Evolutionary conservation across 2,113 vertebrate genomes (phyloP).

Genomic region (Myodes glareolus): DNA sequence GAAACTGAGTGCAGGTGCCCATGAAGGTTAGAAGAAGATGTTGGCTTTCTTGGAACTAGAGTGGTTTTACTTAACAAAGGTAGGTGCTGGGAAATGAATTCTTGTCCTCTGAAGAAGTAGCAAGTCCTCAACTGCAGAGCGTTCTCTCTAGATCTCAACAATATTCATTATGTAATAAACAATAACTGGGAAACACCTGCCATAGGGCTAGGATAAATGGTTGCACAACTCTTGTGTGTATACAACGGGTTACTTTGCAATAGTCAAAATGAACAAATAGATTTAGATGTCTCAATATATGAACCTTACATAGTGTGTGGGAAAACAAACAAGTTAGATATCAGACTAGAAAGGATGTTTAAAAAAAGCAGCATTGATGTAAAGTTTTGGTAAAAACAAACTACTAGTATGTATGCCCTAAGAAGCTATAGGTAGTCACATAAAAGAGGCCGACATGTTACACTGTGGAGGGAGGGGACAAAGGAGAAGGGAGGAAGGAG

Average conservation of each 20-base stretch:
- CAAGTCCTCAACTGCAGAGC: too few relatives aligned
- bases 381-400: neutral
- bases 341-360: neutral
- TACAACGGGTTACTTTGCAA: neutral
- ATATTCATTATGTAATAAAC: neutral
- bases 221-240: neutral
- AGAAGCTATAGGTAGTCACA: neutral
- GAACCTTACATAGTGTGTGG: neutral
- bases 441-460: neutral
- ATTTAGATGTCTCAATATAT: neutral
- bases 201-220: neutral
- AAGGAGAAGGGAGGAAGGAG: neutral
- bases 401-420: too few relatives aligned
- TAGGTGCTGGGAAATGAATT: neutral
- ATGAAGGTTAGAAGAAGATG: neutral
- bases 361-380: neutral
- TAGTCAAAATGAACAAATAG: conserved; percentile 14
- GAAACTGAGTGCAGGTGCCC: neutral
- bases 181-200: neutral
- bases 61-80: neutral
- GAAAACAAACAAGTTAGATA: neutral
- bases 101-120: neutral
- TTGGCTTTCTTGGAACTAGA: neutral
- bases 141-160: neutral
- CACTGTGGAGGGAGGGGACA: too few relatives aligned